These are phyloP conservation scores for Lysandra bellargus DNA, from an alignment of 2,888 invertebrate genomes.

Conservation along the genomic window DNA sequence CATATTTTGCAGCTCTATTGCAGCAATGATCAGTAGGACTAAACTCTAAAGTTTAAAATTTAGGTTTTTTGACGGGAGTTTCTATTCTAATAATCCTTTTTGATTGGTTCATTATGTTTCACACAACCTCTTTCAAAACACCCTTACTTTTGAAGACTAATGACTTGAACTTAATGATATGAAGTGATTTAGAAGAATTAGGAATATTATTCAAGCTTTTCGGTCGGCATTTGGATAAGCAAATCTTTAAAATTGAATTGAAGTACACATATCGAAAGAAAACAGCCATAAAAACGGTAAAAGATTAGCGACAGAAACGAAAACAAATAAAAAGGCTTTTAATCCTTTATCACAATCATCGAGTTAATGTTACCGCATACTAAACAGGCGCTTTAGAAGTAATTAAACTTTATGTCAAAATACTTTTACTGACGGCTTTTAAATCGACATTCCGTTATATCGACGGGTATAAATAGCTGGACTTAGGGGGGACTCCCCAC, in stretches of 20 bases:
- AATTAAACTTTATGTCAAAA: constrained; percentile 23
- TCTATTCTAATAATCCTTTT: too few species aligned
- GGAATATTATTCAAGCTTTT: too few species aligned
- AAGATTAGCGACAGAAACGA: not conserved
- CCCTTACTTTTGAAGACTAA: too few species aligned
- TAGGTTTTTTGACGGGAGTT: too few species aligned
- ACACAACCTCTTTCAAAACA: too few species aligned
- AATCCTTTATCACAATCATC: constrained; percentile 10
- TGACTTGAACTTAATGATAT: too few species aligned
- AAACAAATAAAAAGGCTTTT: constrained; percentile 1
- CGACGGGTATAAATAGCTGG: constrained; percentile 64
- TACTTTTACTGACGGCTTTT: constrained; percentile 35
- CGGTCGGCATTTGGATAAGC: not conserved
- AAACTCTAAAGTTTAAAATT: too few species aligned
- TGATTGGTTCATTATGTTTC: too few species aligned
- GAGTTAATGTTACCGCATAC: not conserved
- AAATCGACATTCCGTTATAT: constrained; percentile 43
- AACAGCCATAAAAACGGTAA: not conserved
- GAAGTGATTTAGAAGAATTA: too few species aligned
- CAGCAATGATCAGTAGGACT: too few species aligned
- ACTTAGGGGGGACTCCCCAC: constrained; percentile 61
- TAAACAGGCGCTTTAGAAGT: not conserved
- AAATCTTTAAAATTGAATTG: not conserved
- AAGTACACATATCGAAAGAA: not conserved
- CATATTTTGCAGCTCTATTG: too few species aligned